Base-by-base conservation (phyloP, 2,888 invertebrate species). In the Muschampia plurimacula region DNA sequence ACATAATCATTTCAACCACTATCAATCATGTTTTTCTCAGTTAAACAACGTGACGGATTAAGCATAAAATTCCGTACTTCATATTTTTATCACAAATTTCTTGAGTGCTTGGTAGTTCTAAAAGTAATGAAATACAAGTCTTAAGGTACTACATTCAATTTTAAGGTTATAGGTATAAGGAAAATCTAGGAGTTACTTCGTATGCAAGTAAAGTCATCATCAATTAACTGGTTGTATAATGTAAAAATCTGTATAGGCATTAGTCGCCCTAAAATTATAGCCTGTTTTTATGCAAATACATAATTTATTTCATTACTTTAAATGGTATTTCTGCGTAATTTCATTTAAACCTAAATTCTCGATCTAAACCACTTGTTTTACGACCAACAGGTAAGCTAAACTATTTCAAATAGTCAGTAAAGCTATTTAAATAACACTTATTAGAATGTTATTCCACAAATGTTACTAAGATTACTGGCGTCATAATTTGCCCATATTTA, bases 181-280 rank as follows among this genome's bases (percentile, higher is more conserved):
- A 55, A 66, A 66, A 55, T 66, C 52, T 55, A 66, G 66, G 52
- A 55, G 15, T 52, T 52, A 22, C 9, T 65, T 65, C 28, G 65
- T 49, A 65, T 66, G 52, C 66, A 66, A 39, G 39, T 55, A 55
- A 55, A 55, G 66, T 55, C 55, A n/a, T 36, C 66, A 49, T 66
- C 66, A 66, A 66, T 55, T 66, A 66, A 66, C 36, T 66, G 66
- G 66, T 55, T 66, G 66, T 66, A 66, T 66, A 66, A 66, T 66
- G 36, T 36, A 52, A 52, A 66, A 66, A 66, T 36, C 52, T 52
- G 49, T 52, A 66, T 15, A 65, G 49, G 15, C 49, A 66, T 36
- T 52, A 66, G 65, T 66, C n/a, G 65, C 65, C 65, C 65, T 65
- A 36, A 65, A 65, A 32, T 36, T 52, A 65, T 36, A 36, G 36